Percentiles rank a stretch among this genome's conserved stretches.
Conservation (phyloP, 2,113 vertebrate species). For the Cettia cetti region DNA sequence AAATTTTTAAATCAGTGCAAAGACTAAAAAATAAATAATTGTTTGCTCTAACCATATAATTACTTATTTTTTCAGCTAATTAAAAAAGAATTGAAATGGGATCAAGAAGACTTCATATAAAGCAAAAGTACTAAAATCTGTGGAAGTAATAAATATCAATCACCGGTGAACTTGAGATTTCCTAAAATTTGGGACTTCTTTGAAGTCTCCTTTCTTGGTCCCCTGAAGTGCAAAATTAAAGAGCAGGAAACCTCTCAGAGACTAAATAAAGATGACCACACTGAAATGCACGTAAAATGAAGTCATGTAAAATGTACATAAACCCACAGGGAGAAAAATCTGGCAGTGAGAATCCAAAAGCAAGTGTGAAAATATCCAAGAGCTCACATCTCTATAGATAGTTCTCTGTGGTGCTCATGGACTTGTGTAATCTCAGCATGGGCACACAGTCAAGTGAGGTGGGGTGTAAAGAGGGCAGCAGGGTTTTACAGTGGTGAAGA, state of each 20-base stretch:
- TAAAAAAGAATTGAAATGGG: neutral
- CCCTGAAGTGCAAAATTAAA: neutral
- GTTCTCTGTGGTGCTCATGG: neutral
- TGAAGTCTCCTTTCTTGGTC: neutral
- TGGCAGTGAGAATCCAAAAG: neutral
- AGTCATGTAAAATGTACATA: neutral
- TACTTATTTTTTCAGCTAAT: neutral
- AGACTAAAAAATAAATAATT: neutral
- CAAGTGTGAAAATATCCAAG: neutral
- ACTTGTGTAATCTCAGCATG: accelerated
- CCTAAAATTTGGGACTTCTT: neutral
- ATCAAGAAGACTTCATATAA: neutral
- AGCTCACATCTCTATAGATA: neutral
- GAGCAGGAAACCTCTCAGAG: neutral
- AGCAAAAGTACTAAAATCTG: neutral
- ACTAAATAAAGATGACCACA: neutral
- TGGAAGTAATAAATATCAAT: neutral
- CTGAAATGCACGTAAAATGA: neutral
- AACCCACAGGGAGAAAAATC: neutral
- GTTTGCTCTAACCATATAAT: neutral
- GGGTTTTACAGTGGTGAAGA: neutral
- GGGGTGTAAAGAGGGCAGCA: neutral
- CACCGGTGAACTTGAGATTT: neutral
- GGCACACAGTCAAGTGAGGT: neutral
- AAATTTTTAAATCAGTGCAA: neutral